Evolutionary conservation across 2,888 invertebrate species (phyloP).

Genomic region (Papilio protenor): DNA sequence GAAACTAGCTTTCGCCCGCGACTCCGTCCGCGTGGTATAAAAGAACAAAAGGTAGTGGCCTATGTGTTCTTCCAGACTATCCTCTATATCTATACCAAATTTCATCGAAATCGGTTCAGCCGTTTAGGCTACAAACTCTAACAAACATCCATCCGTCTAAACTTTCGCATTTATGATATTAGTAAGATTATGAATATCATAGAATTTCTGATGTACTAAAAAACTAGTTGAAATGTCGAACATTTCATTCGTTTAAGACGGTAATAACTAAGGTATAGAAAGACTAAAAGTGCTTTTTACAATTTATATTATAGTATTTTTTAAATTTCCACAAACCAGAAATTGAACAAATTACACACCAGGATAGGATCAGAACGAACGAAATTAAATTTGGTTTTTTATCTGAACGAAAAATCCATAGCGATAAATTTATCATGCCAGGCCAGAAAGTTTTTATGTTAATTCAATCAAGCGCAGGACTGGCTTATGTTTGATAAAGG

Average conservation of each 20-base stretch:
- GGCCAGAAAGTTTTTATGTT: conserved; percentile 74
- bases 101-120: too few species aligned
- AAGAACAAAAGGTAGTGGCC: too few species aligned
- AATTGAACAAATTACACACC: conserved; percentile 58
- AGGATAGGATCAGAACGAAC: conserved; percentile 63
- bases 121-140: too few species aligned
- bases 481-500: conserved; percentile 78
- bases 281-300: background rate
- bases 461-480: conserved; percentile 77
- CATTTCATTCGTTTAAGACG: too few species aligned
- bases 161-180: too few species aligned
- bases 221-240: background rate
- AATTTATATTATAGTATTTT: background rate
- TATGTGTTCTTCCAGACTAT: too few species aligned
- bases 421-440: conserved; percentile 76
- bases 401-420: conserved; percentile 65
- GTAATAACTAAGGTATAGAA: background rate
- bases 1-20: too few species aligned
- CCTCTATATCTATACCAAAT: too few species aligned
- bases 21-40: too few species aligned
- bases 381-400: conserved; percentile 69
- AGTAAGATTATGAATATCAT: too few species aligned
- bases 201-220: background rate
- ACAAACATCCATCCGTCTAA: too few species aligned
- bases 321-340: conserved; percentile 29